Base-by-base conservation (phyloP, 2,888 invertebrate genomes). In the Phania funesta region DNA sequence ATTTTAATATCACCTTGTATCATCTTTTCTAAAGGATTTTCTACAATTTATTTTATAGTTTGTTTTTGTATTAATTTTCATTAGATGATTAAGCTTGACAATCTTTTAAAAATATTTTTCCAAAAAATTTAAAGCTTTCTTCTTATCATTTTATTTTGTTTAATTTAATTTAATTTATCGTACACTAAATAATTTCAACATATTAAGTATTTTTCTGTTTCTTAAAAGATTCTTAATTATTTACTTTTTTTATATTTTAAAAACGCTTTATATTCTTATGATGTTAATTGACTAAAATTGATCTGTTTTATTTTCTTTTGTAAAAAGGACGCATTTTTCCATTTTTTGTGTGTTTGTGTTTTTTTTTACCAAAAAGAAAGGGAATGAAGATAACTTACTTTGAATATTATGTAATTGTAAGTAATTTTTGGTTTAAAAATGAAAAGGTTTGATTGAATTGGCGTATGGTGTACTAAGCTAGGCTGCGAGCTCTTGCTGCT, bases 241-340 rank as follows among this genome's bases (percentile, higher is more conserved):
- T 22, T 77, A 62, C 18, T 76, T 48, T 50, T 87, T 74, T 54
- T 52, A 29, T 64, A 74, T 86, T 67, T 35, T 65, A 82, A 82
- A 82, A 78, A 78, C 82, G 78, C 78, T 78, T 86, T 84, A 82
- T 83, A 77, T 82, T 84, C 82, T 67, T 62, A 50, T 82, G 76
- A 83, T 85, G 84, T 87, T 89, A 89, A 89, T 89, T 89, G 89
- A 89, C 89, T 89, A 88, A 89, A 89, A 89, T 89, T 89, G 89
- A 89, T 89, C 88, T 88, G 87, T 88, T 62, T 89, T 87, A 6
- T 86, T 89, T 87, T 86, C 87, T 71, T 46, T 50, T 68, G 58
- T 62, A 73, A 81, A 81, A 89, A 88, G 88, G 88, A 88, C 88
- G 88, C 89, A 87, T 88, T 85, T 83, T 84, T 83, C 4, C 50